Conservation (phyloP, 2,113 vertebrate genomes). For the Eptesicus fuscus region DNA sequence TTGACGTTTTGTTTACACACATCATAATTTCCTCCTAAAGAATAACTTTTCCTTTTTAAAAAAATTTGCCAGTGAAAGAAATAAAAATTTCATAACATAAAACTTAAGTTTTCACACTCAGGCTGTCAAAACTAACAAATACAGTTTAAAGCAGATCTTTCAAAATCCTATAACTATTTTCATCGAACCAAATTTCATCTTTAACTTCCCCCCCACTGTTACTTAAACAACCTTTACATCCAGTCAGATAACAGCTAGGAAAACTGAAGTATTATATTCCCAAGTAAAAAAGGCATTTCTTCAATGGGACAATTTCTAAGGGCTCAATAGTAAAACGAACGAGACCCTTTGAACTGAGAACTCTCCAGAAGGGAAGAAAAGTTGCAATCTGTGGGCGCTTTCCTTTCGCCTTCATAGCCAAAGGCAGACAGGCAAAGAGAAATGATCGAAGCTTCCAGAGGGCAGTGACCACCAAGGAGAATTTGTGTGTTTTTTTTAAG, state of each 20-base stretch:
- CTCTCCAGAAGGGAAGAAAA: not conserved
- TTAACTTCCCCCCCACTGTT: not conserved
- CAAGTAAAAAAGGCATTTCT: not conserved
- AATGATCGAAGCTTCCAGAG: not conserved
- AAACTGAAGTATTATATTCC: not conserved
- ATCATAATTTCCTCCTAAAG: not conserved
- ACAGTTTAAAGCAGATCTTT: slow-evolving; percentile 3
- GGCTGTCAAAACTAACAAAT: not conserved
- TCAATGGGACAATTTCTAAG: not conserved
- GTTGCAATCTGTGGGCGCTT: not conserved
- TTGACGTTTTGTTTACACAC: slow-evolving; percentile 7
- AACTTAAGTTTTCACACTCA: not conserved
- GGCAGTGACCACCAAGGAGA: not conserved
- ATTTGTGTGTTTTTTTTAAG: not conserved
- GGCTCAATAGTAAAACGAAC: not conserved
- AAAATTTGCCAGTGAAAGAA: not conserved
- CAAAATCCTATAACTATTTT: not conserved
- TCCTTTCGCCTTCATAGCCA: not conserved
- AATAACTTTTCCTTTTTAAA: not conserved
- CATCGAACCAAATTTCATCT: not conserved
- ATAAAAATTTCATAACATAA: not conserved
- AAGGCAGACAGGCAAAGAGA: not conserved
- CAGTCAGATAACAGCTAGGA: not conserved
- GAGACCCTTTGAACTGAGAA: not conserved
- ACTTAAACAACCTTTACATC: not conserved